A percentile compares a stretch with the other conserved stretches of the same genome.
Evolutionary conservation across 1,140 invertebrate species (phyloP).

Genomic region (Parasteatoda tepidariorum): DNA sequence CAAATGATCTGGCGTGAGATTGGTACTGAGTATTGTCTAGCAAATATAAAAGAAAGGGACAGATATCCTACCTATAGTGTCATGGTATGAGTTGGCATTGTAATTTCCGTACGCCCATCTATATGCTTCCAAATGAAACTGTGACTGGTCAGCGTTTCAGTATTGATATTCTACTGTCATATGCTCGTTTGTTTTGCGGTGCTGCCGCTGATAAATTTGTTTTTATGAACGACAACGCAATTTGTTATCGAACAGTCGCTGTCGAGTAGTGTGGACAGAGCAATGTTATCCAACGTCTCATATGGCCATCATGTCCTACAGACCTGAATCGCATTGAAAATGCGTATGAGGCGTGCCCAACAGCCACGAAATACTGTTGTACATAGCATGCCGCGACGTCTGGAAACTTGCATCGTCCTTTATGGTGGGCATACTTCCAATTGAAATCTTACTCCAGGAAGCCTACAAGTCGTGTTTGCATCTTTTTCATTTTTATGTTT

Average conservation of each 20-base stretch:
- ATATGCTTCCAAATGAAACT: not conserved
- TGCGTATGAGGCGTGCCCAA: not conserved
- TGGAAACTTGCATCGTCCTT: not conserved
- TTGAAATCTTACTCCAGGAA: not conserved
- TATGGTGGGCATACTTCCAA: not conserved
- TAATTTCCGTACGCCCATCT: not conserved
- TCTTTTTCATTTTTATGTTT: not conserved
- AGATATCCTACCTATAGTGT: too few species aligned
- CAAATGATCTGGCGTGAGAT: too few species aligned
- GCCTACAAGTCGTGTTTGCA: not conserved
- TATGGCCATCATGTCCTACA: too few species aligned
- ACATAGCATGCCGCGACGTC: too few species aligned
- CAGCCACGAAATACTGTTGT: not conserved
- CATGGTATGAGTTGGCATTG: not conserved
- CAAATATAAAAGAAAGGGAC: too few species aligned
- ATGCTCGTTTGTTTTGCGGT: not conserved
- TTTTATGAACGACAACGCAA: too few species aligned
- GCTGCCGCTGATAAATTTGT: too few species aligned
- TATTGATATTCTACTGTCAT: not conserved
- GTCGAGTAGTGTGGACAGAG: not conserved
- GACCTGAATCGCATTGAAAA: not conserved
- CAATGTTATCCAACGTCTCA: not conserved
- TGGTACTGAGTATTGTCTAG: too few species aligned
- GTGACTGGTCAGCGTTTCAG: not conserved
- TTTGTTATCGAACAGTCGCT: too few species aligned